Evolutionary conservation across 2,888 invertebrate species (phyloP).

Genomic region (Drosophila algonquin): DNA sequence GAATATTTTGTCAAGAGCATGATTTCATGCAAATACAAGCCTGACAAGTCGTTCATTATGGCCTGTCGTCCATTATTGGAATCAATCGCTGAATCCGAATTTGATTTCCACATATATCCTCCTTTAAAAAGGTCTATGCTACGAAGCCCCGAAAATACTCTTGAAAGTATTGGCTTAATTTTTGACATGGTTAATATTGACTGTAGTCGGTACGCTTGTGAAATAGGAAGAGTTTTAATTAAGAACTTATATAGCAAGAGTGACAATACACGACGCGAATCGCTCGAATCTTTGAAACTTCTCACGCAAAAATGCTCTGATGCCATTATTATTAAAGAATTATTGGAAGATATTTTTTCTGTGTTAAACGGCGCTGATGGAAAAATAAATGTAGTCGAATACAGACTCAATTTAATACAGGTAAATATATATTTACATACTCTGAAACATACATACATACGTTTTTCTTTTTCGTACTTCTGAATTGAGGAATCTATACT

Average conservation of each 20-base stretch:
- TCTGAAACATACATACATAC: too few relatives aligned
- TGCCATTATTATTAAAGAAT: conserved; percentile 87
- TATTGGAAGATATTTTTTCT: conserved; percentile 90
- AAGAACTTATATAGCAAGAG: conserved; percentile 94
- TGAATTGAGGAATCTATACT: too few relatives aligned
- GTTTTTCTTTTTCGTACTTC: too few relatives aligned
- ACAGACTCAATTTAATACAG: conserved; percentile 93
- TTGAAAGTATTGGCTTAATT: conserved; percentile 91
- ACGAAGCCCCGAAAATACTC: conserved; percentile 95
- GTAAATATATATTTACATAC: conserved; percentile 81
- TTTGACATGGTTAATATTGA: conserved; percentile 89
- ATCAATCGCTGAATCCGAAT: conserved; percentile 87
- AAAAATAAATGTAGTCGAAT: conserved; percentile 94
- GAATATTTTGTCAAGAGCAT: conserved; percentile 91
- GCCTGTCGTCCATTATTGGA: conserved; percentile 88
- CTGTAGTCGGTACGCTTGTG: conserved; percentile 90
- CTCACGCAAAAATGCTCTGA: conserved; percentile 90
- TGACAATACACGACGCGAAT: conserved; percentile 89
- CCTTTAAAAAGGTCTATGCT: conserved; percentile 95
- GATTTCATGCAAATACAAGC: conserved; percentile 90
- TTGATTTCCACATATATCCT: conserved; percentile 90
- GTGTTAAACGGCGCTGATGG: conserved; percentile 95
- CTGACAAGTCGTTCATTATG: conserved; percentile 88
- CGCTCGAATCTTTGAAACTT: conserved; percentile 89
- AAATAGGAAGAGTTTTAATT: conserved; percentile 92